Evolutionary conservation across 1,140 invertebrate genomes (phyloP), one percentile per base, ranked within the genome.

Genomic region (Limonius californicus): DNA sequence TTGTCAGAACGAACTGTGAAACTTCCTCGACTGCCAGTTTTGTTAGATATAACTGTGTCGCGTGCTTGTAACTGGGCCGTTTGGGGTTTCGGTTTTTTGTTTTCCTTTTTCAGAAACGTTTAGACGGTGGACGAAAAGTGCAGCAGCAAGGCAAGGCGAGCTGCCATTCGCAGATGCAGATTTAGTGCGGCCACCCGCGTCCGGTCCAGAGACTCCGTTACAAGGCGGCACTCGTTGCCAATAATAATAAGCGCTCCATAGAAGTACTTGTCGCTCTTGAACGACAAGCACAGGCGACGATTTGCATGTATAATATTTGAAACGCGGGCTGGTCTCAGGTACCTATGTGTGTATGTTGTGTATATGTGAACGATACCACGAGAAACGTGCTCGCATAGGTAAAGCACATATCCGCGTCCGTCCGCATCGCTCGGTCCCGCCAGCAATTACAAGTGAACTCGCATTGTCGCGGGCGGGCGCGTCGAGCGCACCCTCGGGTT

Each of bases 391-490:
- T 19, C 16, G n/a, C 45, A 50, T 18, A 50, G 14, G 45, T 50
- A 50, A 50, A 50, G 14, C 14, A 50, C 45, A 50, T 50, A 50
- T 50, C n/a, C 45, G 45, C 45, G 14, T 50, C 45, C 64, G 50
- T 57, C 45, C 55, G 61, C 61, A 43, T 59, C 21, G 32, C 39
- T 23, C 39, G 55, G 58, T 63, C 57, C 59, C 64, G 57, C 47
- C 64, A 50, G 62, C 64, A 66, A 66, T 66, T 66, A 66, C 57
- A 66, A 62, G 42, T 60, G 61, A 66, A 63, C 64, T 66, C 61
- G 27, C 50, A 59, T 59, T 59, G 62, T 59, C 32, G 50, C 42
- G 53, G 47, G 43, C 35, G 57, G 56, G 42, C 61, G 56, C 57
- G 58, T 53, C 53, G 57, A 58, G 54, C 59, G 61, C 57, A 66